Evolutionary conservation across 2,113 vertebrate genomes (phyloP).

Genomic region (Arothron firmamentum): DNA sequence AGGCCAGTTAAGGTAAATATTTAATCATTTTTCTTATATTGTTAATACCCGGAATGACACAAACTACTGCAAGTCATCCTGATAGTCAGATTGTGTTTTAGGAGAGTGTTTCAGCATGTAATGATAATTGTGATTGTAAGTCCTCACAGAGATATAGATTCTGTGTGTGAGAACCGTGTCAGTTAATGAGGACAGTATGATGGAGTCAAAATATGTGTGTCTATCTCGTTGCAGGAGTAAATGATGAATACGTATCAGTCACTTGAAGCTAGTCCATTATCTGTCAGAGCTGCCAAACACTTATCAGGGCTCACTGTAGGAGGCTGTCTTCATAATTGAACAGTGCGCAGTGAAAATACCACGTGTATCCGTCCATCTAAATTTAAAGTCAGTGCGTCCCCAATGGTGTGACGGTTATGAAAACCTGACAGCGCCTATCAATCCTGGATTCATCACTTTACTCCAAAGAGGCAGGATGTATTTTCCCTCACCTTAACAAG

Average conservation of each 20-base stretch:
- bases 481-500: slow-evolving; percentile 54
- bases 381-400: slow-evolving; percentile 53
- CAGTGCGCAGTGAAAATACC: slow-evolving; percentile 62
- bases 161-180: neutral
- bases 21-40: too few species aligned
- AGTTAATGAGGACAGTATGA: slow-evolving; percentile 54
- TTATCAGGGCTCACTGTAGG: slow-evolving; percentile 56
- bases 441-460: slow-evolving; percentile 51
- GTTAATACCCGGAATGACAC: too few species aligned
- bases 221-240: slow-evolving; percentile 31
- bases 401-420: slow-evolving; percentile 27
- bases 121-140: too few species aligned
- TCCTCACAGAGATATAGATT: too few species aligned
- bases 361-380: slow-evolving; percentile 59
- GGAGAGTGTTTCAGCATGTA: neutral
- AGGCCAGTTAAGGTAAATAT: neutral
- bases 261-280: slow-evolving; percentile 56
- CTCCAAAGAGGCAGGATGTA: slow-evolving; percentile 47
- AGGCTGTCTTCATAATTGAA: slow-evolving; percentile 61
- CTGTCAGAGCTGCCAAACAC: slow-evolving; percentile 56
- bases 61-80: too few species aligned
- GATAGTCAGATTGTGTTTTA: neutral
- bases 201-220: slow-evolving; percentile 37
- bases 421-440: slow-evolving; percentile 47
- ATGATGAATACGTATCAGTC: slow-evolving; percentile 65